phyloP scores from a whole-genome alignment of 2,797 vertebrate species.

The Ataeniobius toweri region DNA sequence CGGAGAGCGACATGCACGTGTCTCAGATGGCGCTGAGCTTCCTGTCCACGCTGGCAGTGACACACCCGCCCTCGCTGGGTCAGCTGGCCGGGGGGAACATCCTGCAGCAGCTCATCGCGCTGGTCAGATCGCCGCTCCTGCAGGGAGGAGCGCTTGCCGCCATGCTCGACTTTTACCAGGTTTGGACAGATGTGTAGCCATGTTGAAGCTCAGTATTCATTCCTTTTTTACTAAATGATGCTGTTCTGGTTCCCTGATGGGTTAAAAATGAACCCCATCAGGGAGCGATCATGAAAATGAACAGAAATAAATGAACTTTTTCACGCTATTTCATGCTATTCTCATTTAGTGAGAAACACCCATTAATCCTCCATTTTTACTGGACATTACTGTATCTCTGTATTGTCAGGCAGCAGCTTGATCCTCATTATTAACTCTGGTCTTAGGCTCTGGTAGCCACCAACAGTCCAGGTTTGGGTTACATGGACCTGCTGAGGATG shows the following conservation, averaged over 20 bases:
- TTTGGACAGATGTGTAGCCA: neutral
- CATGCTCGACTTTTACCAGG: conserved; percentile 94
- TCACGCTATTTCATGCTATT: neutral
- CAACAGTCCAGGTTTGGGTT: conserved; percentile 90
- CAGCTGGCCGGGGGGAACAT: conserved; percentile 93
- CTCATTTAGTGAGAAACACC: neutral
- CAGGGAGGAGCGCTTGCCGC: conserved; percentile 97
- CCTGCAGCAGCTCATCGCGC: conserved; percentile 93
- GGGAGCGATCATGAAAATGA: too few species aligned
- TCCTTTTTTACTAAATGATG: too few species aligned
- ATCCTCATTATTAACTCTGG: neutral
- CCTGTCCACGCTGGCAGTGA: conserved; percentile 94
- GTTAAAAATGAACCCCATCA: too few species aligned
- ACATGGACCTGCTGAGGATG: conserved; percentile 98
- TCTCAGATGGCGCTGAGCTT: conserved; percentile 99
- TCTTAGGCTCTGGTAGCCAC: conserved; percentile 92
- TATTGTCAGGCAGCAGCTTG: neutral
- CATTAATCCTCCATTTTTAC: too few species aligned
- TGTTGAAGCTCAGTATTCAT: too few species aligned
- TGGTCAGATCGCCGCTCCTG: conserved; percentile 94
- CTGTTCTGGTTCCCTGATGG: too few species aligned
- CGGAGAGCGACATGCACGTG: conserved; percentile 98
- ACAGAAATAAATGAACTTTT: too few species aligned
- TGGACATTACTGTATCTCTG: neutral
- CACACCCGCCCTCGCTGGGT: conserved; percentile 94